Conservation (phyloP, 2,888 invertebrate species). For the Portevinia maculata region DNA sequence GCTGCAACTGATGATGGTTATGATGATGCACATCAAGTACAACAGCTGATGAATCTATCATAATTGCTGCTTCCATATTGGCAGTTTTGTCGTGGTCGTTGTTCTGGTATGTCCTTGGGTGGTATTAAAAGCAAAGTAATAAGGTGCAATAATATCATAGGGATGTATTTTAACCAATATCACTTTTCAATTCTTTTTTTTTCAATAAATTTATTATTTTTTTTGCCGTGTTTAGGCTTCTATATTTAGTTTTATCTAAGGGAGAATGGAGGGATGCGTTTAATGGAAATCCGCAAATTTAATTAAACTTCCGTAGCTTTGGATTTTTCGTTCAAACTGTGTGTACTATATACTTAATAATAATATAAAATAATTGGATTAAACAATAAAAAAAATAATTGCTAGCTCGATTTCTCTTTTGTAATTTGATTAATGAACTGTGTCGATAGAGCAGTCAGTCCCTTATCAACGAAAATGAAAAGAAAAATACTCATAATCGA, state of each 20-base stretch:
- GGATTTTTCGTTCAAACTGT: slow-evolving; percentile 29
- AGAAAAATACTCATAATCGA: slow-evolving; percentile 50
- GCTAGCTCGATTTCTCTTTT: background rate
- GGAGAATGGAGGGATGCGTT: background rate
- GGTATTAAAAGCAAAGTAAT: slow-evolving; percentile 15
- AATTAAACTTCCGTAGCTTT: slow-evolving; percentile 3
- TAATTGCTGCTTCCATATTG: slow-evolving; percentile 79
- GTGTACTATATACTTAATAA: background rate
- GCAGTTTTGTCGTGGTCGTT: slow-evolving; percentile 6
- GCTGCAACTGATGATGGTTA: slow-evolving; percentile 69
- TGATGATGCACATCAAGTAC: slow-evolving; percentile 76
- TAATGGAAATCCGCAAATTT: slow-evolving; percentile 2
- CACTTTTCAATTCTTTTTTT: slow-evolving; percentile 4
- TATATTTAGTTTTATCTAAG: background rate
- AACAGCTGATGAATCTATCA: slow-evolving; percentile 78
- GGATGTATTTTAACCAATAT: slow-evolving; percentile 17
- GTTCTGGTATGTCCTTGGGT: slow-evolving; percentile 9
- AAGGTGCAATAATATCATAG: slow-evolving; percentile 34
- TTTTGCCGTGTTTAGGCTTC: background rate
- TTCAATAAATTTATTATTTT: background rate
- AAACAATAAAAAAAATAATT: slow-evolving; percentile 1
- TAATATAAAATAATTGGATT: background rate
- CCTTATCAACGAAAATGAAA: slow-evolving; percentile 13
- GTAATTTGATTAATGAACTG: slow-evolving; percentile 27
- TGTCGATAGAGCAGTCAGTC: slow-evolving; percentile 3